phyloP scores from a whole-genome alignment of 1,140 invertebrate species.

The Plectrocnemia conspersa region DNA sequence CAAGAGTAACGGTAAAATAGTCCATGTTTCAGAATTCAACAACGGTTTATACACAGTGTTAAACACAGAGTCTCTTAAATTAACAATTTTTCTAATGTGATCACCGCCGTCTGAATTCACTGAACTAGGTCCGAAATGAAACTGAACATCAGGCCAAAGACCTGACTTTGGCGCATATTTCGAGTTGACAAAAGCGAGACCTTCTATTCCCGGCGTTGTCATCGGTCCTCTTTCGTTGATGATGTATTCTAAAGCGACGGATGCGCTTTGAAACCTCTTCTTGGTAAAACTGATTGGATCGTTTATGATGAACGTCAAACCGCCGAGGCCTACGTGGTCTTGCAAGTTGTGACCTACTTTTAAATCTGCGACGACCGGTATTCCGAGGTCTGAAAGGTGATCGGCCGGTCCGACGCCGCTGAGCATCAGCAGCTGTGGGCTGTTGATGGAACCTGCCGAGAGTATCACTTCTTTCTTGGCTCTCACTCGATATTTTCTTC shows the following conservation, averaged over 20 bases:
- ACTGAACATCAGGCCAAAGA: constrained; percentile 81
- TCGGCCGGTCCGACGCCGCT: constrained; percentile 81
- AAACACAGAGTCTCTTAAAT: constrained; percentile 72
- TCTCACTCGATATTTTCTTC: constrained; percentile 58
- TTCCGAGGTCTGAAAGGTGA: constrained; percentile 70
- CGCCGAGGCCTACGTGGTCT: constrained; percentile 78
- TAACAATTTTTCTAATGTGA: constrained; percentile 69
- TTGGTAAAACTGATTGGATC: constrained; percentile 75
- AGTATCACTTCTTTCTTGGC: constrained; percentile 74
- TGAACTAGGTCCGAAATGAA: constrained; percentile 78
- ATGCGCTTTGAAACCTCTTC: constrained; percentile 68
- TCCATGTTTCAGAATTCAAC: constrained; percentile 74
- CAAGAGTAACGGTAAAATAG: constrained; percentile 72
- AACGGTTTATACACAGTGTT: constrained; percentile 82
- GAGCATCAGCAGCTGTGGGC: constrained; percentile 82
- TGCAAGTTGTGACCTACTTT: constrained; percentile 80
- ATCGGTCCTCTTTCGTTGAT: constrained; percentile 73
- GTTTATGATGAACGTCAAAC: constrained; percentile 75
- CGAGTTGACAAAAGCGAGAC: constrained; percentile 76
- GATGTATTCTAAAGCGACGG: constrained; percentile 76
- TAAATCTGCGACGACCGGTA: constrained; percentile 68
- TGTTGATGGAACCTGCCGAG: constrained; percentile 75
- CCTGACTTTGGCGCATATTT: constrained; percentile 69
- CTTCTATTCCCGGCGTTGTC: constrained; percentile 78
- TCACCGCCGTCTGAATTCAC: constrained; percentile 76